Evolutionary conservation across 2,888 invertebrate genomes (phyloP).

Genomic region (Microchrysa polita): DNA sequence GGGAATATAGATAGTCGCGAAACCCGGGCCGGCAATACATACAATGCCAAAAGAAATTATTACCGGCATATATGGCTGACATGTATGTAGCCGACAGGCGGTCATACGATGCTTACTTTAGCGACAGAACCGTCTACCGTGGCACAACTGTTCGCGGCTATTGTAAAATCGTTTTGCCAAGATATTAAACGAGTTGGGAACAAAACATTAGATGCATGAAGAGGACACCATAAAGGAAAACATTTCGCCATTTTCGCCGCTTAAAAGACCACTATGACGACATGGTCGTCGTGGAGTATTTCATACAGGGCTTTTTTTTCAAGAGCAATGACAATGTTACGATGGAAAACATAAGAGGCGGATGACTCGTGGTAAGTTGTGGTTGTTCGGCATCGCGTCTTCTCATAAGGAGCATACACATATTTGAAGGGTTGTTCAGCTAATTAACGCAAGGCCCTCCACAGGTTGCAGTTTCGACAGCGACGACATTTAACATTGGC

Average conservation of each 20-base stretch:
- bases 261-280: conserved; percentile 18
- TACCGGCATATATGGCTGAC: conserved; percentile 43
- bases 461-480: conserved; percentile 6
- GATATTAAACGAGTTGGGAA: conserved; percentile 39
- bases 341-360: conserved; percentile 39
- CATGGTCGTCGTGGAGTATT: neutral
- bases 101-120: conserved; percentile 36
- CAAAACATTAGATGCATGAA: conserved; percentile 37
- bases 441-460: conserved; percentile 43
- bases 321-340: conserved; percentile 31
- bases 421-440: conserved; percentile 41
- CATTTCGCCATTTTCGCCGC: conserved; percentile 28
- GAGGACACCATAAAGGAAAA: conserved; percentile 23
- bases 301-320: neutral
- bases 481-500: conserved; percentile 33
- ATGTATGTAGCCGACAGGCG: conserved; percentile 43
- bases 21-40: conserved; percentile 12
- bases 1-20: conserved; percentile 29
- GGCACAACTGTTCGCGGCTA: conserved; percentile 25
- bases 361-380: conserved; percentile 25
- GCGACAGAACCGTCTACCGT: conserved; percentile 3
- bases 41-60: conserved; percentile 44
- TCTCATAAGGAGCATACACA: conserved; percentile 25
- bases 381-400: conserved; percentile 11
- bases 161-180: conserved; percentile 31